Conservation (phyloP, 2,888 invertebrate genomes). For the Theretra japonica region DNA sequence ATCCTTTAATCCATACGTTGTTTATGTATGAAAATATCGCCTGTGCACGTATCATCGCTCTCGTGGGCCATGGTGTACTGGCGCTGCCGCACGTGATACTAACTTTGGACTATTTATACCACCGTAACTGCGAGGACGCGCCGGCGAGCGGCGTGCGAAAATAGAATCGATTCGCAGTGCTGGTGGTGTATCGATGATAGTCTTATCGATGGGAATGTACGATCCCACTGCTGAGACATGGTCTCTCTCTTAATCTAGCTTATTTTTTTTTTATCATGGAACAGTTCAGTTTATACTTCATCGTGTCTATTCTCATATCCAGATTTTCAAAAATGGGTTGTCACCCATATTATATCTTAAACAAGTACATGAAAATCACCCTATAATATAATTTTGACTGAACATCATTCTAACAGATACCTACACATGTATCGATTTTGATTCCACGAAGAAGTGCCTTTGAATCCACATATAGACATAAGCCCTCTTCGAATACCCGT, state of each 20-base stretch:
- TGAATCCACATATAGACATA: neutral
- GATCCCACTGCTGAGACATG: neutral
- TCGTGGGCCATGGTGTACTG: neutral
- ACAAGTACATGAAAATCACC: too few relatives aligned
- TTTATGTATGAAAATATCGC: conserved; percentile 6
- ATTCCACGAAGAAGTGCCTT: neutral
- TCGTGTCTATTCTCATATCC: too few relatives aligned
- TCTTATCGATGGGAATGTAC: neutral
- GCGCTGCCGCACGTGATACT: conserved; percentile 3
- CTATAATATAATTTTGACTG: too few relatives aligned
- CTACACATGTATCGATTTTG: too few relatives aligned
- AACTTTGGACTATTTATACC: conserved; percentile 64
- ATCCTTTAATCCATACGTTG: neutral
- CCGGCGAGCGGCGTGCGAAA: conserved; percentile 52
- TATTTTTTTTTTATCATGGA: too few relatives aligned
- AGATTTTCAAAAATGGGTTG: too few relatives aligned
- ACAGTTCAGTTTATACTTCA: too few relatives aligned
- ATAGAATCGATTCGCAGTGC: conserved; percentile 42
- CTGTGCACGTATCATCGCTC: neutral
- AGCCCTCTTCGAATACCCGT: neutral
- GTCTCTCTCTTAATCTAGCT: too few relatives aligned
- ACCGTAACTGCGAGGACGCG: conserved; percentile 64
- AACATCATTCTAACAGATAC: too few relatives aligned
- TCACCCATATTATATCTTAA: too few relatives aligned
- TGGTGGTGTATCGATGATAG: neutral